A percentile compares a stretch with the other conserved stretches of the same genome.
These are phyloP conservation scores for Gadopsis bispinosus DNA, from an alignment of 2,797 vertebrate species.

Conservation along the genomic window DNA sequence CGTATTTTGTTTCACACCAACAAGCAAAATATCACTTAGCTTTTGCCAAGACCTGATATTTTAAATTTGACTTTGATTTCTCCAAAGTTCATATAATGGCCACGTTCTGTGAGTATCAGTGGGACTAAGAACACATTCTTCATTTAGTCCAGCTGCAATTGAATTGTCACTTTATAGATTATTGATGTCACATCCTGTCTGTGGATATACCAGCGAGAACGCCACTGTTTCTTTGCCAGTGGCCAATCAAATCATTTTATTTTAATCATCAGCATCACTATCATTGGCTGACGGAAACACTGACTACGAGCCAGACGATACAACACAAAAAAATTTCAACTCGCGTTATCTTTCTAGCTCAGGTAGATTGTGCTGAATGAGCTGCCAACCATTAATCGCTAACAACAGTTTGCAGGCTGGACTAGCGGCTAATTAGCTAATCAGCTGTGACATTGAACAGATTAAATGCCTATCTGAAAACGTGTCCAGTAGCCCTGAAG, in stretches of 20 bases:
- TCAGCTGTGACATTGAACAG: not conserved
- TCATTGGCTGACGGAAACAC: not conserved
- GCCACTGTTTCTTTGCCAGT: not conserved
- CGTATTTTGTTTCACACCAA: conserved; percentile 53
- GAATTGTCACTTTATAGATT: not conserved
- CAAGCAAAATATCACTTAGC: conserved; percentile 48
- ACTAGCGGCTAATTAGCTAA: not conserved
- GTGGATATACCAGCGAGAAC: not conserved
- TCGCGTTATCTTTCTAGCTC: not conserved
- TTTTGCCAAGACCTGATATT: conserved; percentile 55
- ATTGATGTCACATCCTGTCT: not conserved
- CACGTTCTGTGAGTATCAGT: conserved; percentile 22
- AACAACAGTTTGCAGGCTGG: not conserved
- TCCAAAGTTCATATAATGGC: conserved; percentile 52
- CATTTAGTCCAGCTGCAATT: conserved; percentile 2
- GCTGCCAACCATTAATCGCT: not conserved
- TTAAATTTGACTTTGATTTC: conserved; percentile 54
- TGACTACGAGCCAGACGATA: not conserved
- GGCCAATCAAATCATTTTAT: not conserved
- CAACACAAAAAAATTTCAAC: not conserved
- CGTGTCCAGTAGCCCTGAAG: not conserved
- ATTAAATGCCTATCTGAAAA: not conserved
- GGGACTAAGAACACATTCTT: not conserved
- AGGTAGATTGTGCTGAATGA: not conserved
- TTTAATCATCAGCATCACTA: not conserved